Base-by-base conservation (phyloP, 2,888 invertebrate species). In the Lampropteryx suffumata region DNA sequence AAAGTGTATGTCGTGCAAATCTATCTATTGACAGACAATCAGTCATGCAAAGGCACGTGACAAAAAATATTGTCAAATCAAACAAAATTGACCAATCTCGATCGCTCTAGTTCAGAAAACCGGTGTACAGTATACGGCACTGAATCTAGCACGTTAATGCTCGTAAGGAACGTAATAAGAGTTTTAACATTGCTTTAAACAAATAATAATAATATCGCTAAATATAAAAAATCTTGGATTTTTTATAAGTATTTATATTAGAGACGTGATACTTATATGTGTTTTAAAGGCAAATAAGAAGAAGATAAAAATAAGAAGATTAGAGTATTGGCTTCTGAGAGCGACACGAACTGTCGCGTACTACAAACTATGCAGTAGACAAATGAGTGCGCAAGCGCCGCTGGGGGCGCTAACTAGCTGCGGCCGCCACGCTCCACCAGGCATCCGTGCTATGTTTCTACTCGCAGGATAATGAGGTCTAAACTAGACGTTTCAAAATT, bases 381-480 rank as follows among this genome's bases (percentile, higher is more conserved):
- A 49, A 50, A 50, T 43, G 46, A 57, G 67, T 71, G 65, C 70
- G 73, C 71, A 76, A 74, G 41, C 66, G 66, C 62, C 59, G 55
- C 27, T 61, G 64, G 57, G 62, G 65, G 66, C 65, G 74, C 71
- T 49, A 42, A 36, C 49, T 29, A 48, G 40, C 35, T 0, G 69
- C 62, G 67, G 65, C 62, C 69, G 79, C 56, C 69, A 57, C 82
- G 85, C 83, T 71, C 73, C 77, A 81, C 61, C 71, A 71, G 67
- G 28, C 71, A 87, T 73, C 76, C 71, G 77, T 81, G 85, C 64
- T 81, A 26, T 14, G 40, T 24, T 11, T 35, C 36, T 36, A 11
- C 8, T 13, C 17, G 35, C 41, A 24, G 27, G 29, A 36, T 30
- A 49, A 42, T 42, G 30, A 42, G 41, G 41, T 21, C 35, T 39